These are phyloP conservation scores for Apteryx mantelli DNA, from an alignment of 2,113 vertebrate species.

Conservation along the genomic window DNA sequence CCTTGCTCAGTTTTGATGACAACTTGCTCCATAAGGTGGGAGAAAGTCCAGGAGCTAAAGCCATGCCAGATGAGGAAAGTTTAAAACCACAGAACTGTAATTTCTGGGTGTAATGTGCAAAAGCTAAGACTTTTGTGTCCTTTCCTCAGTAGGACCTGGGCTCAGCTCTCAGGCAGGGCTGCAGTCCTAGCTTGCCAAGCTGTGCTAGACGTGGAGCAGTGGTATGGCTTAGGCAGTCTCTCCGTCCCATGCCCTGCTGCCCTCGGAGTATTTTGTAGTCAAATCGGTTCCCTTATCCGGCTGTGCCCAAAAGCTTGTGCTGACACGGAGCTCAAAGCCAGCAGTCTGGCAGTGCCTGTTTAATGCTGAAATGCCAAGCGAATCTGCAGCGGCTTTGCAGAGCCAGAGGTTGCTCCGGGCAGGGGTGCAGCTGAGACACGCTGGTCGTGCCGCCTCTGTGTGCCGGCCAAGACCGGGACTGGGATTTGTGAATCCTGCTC, in stretches of 20 bases:
- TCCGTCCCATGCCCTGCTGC: rapidly evolving
- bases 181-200: not conserved
- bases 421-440: not conserved
- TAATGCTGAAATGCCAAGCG: not conserved
- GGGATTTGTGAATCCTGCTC: not conserved
- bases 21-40: not conserved
- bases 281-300: not conserved
- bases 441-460: not conserved
- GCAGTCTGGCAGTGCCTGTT: not conserved
- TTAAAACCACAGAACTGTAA: not conserved
- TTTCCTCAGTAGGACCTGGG: not conserved
- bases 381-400: not conserved
- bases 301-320: not conserved
- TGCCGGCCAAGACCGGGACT: not conserved
- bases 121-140: no score
- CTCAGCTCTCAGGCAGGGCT: not conserved
- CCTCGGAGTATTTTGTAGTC: not conserved
- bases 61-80: not conserved
- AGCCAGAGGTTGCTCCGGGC: not conserved
- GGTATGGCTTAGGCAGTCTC: not conserved
- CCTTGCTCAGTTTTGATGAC: not conserved
- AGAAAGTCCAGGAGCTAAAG: not conserved
- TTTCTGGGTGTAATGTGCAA: not conserved
- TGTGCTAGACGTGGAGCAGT: rapidly evolving
- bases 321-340: not conserved